Conservation (phyloP, 2,888 invertebrate species). For the Cephus sareptanus region DNA sequence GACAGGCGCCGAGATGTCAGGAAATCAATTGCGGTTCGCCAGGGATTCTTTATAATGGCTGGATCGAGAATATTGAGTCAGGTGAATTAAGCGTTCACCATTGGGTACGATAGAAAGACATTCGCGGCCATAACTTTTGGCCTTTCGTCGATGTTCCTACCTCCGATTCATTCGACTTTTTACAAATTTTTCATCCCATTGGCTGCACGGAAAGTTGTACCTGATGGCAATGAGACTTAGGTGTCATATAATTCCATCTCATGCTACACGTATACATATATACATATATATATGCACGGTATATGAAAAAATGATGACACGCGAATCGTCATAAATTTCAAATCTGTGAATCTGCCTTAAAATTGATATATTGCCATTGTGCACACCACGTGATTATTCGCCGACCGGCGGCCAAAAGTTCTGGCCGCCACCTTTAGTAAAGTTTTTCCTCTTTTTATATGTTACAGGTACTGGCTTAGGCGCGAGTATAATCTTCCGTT, state of each 20-base stretch:
- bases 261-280: too few species aligned
- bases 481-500: conserved; percentile 92
- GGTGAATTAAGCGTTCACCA: conserved; percentile 37
- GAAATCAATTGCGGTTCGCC: conserved; percentile 98
- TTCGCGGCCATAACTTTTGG: conserved; percentile 3
- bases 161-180: conserved; percentile 2
- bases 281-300: background rate
- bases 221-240: background rate
- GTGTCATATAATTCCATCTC: background rate
- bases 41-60: conserved; percentile 94
- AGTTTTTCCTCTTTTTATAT: background rate
- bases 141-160: background rate
- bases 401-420: conserved; percentile 4
- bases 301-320: background rate
- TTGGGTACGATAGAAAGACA: background rate
- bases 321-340: background rate
- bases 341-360: background rate
- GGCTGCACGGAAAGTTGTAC: background rate
- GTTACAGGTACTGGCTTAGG: conserved; percentile 84
- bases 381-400: background rate
- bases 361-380: background rate
- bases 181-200: background rate
- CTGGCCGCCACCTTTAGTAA: background rate
- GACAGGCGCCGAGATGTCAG: conserved; percentile 90
- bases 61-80: conserved; percentile 89